Conservation (phyloP, 2,113 vertebrate genomes). For the Ivindomyrus marchei region DNA sequence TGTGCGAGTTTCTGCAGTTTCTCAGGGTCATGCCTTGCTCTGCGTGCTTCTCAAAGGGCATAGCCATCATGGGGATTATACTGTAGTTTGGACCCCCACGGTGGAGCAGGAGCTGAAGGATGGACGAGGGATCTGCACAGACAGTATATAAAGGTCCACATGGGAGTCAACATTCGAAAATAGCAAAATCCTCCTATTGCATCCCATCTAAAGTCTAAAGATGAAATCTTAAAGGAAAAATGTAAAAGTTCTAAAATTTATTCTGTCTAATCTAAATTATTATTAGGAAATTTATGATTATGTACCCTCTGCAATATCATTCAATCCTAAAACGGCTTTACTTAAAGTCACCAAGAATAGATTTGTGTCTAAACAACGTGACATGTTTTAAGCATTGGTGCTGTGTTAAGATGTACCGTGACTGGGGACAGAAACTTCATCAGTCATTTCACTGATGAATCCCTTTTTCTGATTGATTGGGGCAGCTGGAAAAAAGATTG, state of each 20-base stretch:
- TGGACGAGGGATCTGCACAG: background rate
- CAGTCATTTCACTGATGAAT: too few species aligned
- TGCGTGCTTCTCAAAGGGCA: background rate
- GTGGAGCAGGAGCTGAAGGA: background rate
- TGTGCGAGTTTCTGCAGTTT: background rate
- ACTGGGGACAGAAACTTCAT: background rate
- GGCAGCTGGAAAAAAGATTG: too few species aligned
- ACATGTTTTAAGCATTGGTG: background rate
- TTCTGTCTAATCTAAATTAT: background rate
- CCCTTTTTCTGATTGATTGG: too few species aligned
- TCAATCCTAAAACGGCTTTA: background rate
- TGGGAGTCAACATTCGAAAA: background rate
- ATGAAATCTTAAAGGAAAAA: background rate
- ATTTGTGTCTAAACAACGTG: background rate
- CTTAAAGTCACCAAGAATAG: background rate
- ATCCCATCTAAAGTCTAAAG: background rate
- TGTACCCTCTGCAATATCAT: background rate
- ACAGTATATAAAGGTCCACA: background rate
- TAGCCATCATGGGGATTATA: background rate
- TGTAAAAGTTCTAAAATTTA: background rate
- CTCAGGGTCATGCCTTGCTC: background rate
- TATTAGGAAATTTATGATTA: background rate
- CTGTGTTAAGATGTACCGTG: background rate
- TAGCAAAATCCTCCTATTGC: background rate
- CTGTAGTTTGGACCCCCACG: background rate